phyloP scores from a whole-genome alignment of 2,888 invertebrate genomes.

The Ophonus ardosiacus region DNA sequence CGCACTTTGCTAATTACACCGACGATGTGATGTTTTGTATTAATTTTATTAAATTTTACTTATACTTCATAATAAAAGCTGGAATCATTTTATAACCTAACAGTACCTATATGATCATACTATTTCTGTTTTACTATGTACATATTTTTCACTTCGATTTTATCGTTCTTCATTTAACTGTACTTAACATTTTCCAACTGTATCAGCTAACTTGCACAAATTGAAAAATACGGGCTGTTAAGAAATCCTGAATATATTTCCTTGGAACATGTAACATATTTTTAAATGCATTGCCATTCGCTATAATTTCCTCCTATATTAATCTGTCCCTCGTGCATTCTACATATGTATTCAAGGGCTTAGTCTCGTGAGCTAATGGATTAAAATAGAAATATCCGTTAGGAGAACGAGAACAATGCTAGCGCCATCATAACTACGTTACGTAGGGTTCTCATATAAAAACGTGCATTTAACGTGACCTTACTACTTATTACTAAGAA shows the following conservation, averaged over 20 bases:
- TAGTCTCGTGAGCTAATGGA: slow-evolving; percentile 46
- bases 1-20: no score
- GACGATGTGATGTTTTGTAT: no score
- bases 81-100: no score
- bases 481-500: slow-evolving; percentile 17
- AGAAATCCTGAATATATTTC: background rate
- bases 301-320: background rate
- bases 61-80: no score
- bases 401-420: background rate
- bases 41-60: no score
- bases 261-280: background rate
- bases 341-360: slow-evolving; percentile 31
- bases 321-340: background rate
- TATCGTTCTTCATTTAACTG: no score
- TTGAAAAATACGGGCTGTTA: background rate
- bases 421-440: slow-evolving; percentile 8
- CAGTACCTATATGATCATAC: no score
- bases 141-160: no score
- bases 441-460: slow-evolving; percentile 18
- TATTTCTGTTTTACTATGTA: no score
- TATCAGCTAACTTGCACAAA: no score
- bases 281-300: no score
- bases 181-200: no score
- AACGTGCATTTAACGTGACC: slow-evolving; percentile 27
- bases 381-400: slow-evolving; percentile 57